Percentiles rank a stretch among this genome's conserved stretches.
Conservation (phyloP, 1,140 invertebrate genomes). For the Nephila pilipes region DNA sequence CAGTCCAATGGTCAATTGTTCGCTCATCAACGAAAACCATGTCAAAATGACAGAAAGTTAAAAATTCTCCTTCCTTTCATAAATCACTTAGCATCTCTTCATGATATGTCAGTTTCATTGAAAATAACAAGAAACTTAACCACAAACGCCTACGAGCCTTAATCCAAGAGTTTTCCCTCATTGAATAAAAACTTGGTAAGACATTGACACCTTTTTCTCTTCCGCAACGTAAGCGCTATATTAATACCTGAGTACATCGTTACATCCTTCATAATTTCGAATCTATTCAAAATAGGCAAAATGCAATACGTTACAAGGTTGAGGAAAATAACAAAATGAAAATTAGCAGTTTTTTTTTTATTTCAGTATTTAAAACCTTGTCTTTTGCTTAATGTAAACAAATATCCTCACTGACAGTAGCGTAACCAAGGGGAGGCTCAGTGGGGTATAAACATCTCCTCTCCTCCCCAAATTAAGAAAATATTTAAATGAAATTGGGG, state of each 20-base stretch:
- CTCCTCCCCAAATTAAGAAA: too few species aligned
- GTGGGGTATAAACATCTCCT: too few species aligned
- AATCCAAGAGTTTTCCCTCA: not conserved
- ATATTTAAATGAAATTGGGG: too few species aligned
- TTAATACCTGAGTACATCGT: not conserved
- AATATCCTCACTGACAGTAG: too few species aligned
- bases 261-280: not conserved
- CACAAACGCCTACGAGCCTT: not conserved
- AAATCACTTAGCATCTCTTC: not conserved
- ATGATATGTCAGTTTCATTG: not conserved
- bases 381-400: too few species aligned
- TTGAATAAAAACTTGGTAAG: not conserved
- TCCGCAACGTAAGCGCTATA: not conserved
- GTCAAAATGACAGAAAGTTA: too few species aligned
- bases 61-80: not conserved
- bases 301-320: not conserved
- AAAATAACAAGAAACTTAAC: not conserved
- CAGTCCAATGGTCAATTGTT: too few species aligned
- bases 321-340: not conserved
- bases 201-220: not conserved
- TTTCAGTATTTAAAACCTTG: too few species aligned
- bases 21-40: too few species aligned
- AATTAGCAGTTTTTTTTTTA: not conserved
- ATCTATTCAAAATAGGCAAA: not conserved
- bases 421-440: too few species aligned